Evolutionary conservation across 1,140 invertebrate species (phyloP), one percentile per base, ranked within the genome.

Genomic region (Gyrodactylus bullatarudis): DNA sequence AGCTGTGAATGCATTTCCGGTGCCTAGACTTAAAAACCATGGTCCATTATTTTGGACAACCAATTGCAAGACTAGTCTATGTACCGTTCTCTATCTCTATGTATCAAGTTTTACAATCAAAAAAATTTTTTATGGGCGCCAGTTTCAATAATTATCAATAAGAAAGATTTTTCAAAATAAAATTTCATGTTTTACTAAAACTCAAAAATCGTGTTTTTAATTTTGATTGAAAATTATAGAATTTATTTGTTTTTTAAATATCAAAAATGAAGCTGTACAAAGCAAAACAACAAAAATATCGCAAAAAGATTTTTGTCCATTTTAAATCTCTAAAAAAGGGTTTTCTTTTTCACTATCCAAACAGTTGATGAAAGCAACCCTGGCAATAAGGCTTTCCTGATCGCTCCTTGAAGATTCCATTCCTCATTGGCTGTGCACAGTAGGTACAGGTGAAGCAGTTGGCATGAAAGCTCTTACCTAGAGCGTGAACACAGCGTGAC

Each of bases 381-480:
- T 99, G 94, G 83, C 95, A 99, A 81, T 95, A 99, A 0, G 94
- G 92, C 76, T 87, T 86, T 68, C 89, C 89, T 76, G 94, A 91
- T 71, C 93, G 84, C 80, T 98, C 95, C 79, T 97, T 98, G 85
- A 98, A 99, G 82, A 94, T 97, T 77, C 89, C 85, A 69, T 93
- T 95, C 21, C 93, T 93, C 76, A 99, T 82, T 80, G 95, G 90
- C 78, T 91, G 87, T 74, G 88, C 88, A 84, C 73, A 74, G 21
- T 74, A 27, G 23, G 24, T 87, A 84, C 95, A 99, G 1, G 87
- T 89, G 82, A 98, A 99, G 80, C 97, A 94, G 82, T 98, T 93
- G 19, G 93, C 91, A 82, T 99, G 93, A 91, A 91, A 99, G n/a
- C 92, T 94, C 81, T 92, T 89, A 25, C 93, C 94, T 76, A 99